Conservation (phyloP, 1,140 invertebrate species). For the Macrobrachium rosenbergii region DNA sequence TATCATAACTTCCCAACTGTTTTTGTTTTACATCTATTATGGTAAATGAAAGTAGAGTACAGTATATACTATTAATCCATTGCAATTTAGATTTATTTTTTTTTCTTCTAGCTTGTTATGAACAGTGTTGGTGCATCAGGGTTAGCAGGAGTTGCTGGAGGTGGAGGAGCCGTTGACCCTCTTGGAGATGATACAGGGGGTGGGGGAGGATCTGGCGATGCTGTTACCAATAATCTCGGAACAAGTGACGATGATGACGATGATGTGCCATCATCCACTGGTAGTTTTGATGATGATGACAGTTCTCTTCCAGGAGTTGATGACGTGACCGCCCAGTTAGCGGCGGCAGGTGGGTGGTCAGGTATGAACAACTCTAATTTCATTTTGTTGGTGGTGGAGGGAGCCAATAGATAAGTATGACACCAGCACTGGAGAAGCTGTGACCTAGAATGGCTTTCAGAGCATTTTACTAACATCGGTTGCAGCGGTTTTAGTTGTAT, state of each 20-base stretch:
- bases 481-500: no score
- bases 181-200: constrained; percentile 32
- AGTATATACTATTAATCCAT: background rate
- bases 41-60: no score
- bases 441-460: no score
- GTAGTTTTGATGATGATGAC: constrained; percentile 80
- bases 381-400: constrained; percentile 42
- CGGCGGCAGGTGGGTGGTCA: constrained; percentile 84
- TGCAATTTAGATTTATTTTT: background rate
- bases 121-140: constrained; percentile 55
- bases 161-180: constrained; percentile 31
- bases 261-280: constrained; percentile 75
- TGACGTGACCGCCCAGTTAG: constrained; percentile 95
- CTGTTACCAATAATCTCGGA: constrained; percentile 36
- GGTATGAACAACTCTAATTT: constrained; percentile 45
- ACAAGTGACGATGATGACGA: constrained; percentile 68
- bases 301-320: constrained; percentile 80
- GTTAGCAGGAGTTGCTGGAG: constrained; percentile 35
- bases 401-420: constrained; percentile 46
- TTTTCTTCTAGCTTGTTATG: constrained; percentile 49
- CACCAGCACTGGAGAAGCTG: constrained; percentile 7
- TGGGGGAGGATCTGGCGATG: constrained; percentile 39
- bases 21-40: no score
- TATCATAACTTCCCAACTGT: no score
- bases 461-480: no score